Evolutionary conservation across 2,888 invertebrate genomes (phyloP).

Genomic region (Agrotis ipsilon): DNA sequence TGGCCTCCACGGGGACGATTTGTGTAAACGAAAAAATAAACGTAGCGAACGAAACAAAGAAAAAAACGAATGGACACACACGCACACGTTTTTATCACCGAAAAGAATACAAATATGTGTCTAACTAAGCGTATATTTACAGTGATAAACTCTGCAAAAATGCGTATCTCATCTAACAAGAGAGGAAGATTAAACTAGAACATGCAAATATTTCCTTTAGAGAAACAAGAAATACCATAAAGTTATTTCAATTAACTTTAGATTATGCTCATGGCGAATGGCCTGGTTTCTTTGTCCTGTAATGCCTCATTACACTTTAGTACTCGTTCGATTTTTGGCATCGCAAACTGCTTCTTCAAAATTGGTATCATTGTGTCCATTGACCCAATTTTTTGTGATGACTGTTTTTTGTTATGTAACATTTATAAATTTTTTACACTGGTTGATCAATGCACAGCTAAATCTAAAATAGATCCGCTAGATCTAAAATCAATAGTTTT

Average conservation of each 20-base stretch:
- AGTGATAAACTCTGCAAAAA: conserved; percentile 19
- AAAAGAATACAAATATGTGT: conserved; percentile 27
- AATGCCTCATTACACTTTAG: conserved; percentile 27
- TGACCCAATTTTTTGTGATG: background rate
- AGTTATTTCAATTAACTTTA: conserved; percentile 28
- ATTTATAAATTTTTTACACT: no score
- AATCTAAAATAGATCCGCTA: no score
- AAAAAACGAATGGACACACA: background rate
- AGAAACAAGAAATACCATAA: conserved; percentile 4
- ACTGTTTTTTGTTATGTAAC: no score
- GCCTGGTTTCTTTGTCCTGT: conserved; percentile 22
- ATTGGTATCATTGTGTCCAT: background rate
- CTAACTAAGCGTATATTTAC: conserved; percentile 2
- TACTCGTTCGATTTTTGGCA: conserved; percentile 31
- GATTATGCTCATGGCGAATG: conserved; percentile 18
- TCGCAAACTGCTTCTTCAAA: background rate
- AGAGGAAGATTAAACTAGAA: conserved; percentile 15
- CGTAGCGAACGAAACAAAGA: background rate
- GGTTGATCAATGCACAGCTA: no score
- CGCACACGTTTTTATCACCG: background rate
- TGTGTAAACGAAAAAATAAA: background rate
- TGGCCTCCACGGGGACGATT: background rate
- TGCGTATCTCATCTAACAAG: conserved; percentile 2
- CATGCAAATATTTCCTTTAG: conserved; percentile 25
- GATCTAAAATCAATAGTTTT: no score